These are phyloP conservation scores for Leucophenga varia DNA, from an alignment of 1,140 invertebrate species.

Conservation along the genomic window DNA sequence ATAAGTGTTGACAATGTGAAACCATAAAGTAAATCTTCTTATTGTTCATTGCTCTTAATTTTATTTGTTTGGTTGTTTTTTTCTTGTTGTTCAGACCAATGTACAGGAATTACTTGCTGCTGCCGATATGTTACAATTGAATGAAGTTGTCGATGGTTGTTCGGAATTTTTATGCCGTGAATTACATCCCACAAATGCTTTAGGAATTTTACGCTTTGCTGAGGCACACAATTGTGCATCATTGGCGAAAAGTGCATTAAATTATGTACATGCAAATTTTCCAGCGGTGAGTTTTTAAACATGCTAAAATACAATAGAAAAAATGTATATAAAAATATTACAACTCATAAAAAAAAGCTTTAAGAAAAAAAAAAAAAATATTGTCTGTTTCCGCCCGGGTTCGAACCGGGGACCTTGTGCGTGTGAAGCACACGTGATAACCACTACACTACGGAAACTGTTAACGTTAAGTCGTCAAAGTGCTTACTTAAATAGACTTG, in stretches of 20 bases:
- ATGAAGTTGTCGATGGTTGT: slow-evolving; percentile 83
- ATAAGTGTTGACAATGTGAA: background rate
- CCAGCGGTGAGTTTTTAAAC: slow-evolving; percentile 65
- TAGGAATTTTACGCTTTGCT: slow-evolving; percentile 88
- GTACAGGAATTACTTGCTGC: slow-evolving; percentile 88
- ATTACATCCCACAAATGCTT: slow-evolving; percentile 84
- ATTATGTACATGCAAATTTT: slow-evolving; percentile 88
- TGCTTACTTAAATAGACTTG: no score
- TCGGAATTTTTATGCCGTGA: slow-evolving; percentile 86
- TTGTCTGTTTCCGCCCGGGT: slow-evolving; percentile 65
- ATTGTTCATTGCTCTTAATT: background rate
- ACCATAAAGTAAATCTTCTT: background rate
- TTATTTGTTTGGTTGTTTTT: background rate
- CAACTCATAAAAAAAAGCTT: background rate
- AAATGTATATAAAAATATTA: no score
- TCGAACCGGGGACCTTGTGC: slow-evolving; percentile 68
- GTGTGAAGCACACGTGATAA: slow-evolving; percentile 68
- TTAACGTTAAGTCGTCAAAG: no score
- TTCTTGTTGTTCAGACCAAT: slow-evolving; percentile 64
- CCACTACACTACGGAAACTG: slow-evolving; percentile 64
- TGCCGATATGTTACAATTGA: slow-evolving; percentile 89
- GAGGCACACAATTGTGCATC: slow-evolving; percentile 86
- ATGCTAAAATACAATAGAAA: slow-evolving; percentile 1
- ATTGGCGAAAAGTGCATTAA: slow-evolving; percentile 76
- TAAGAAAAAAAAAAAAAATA: background rate